These are phyloP conservation scores for Picathartes gymnocephalus DNA, from an alignment of 2,113 vertebrate species.

Conservation along the genomic window DNA sequence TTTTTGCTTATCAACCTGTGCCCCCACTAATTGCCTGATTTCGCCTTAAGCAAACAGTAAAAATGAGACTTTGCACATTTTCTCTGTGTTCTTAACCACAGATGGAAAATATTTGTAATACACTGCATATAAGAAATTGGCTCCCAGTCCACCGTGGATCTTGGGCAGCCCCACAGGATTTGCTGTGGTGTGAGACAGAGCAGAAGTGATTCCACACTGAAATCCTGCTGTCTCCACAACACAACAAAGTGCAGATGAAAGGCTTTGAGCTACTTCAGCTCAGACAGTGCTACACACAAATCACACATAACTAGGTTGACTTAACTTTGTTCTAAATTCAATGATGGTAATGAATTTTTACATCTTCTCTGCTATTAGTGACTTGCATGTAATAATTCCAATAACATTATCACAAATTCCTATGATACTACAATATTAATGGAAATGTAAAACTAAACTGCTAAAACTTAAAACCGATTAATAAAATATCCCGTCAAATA, in stretches of 20 bases:
- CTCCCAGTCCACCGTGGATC: background rate
- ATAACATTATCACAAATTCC: constrained; percentile 25
- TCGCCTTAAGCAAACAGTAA: background rate
- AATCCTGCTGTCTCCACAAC: background rate
- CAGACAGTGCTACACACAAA: background rate
- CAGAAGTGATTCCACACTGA: background rate
- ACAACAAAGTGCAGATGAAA: constrained; percentile 13
- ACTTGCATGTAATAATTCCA: constrained; percentile 30
- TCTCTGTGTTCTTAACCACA: background rate
- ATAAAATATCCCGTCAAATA: constrained; percentile 41
- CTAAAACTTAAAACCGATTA: constrained; percentile 51
- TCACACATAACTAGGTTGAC: constrained; percentile 11
- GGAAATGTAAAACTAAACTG: constrained; percentile 51
- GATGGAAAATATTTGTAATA: background rate
- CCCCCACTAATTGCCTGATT: background rate
- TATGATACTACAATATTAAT: constrained; percentile 23
- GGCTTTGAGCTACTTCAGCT: background rate
- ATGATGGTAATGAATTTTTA: constrained; percentile 51
- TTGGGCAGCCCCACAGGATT: background rate
- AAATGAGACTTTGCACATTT: background rate
- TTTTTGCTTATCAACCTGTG: background rate
- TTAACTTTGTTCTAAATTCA: constrained; percentile 18
- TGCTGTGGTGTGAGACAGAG: background rate
- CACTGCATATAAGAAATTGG: background rate
- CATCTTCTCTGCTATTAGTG: constrained; percentile 23